A percentile compares a stretch with the other conserved stretches of the same genome.
Evolutionary conservation across 2,797 vertebrate genomes (phyloP).

Genomic region (Bucorvus abyssinicus): DNA sequence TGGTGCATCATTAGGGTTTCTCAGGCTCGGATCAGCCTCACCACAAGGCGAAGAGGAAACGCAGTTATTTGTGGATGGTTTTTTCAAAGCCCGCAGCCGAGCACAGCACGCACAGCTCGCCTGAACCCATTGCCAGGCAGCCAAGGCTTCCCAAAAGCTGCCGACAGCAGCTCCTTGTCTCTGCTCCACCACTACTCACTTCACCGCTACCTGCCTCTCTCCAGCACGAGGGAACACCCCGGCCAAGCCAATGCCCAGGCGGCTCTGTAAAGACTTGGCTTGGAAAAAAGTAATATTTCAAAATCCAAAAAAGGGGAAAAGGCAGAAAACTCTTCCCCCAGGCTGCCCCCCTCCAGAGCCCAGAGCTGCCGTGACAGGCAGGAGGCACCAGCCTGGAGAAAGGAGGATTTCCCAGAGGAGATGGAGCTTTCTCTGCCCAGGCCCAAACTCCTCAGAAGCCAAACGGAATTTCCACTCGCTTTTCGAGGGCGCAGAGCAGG

Average conservation of each 20-base stretch:
- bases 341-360: accelerated
- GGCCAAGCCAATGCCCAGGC: not conserved
- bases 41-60: constrained; percentile 19
- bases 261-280: not conserved
- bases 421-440: not conserved
- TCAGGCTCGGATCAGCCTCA: not conserved
- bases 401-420: not conserved
- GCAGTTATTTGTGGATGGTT: constrained; percentile 11
- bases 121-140: not conserved
- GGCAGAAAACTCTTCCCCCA: not conserved
- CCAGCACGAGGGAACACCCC: not conserved
- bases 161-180: not conserved
- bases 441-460: not conserved
- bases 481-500: not conserved
- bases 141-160: not conserved
- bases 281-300: not conserved
- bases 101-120: not conserved
- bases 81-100: not conserved
- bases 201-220: not conserved
- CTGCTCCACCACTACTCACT: not conserved
- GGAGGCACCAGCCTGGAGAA: not conserved
- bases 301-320: not conserved
- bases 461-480: not conserved
- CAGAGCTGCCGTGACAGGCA: not conserved
- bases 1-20: not conserved